These are phyloP conservation scores for Enteromius treurensis DNA, from an alignment of 2,797 vertebrate genomes.

Conservation along the genomic window DNA sequence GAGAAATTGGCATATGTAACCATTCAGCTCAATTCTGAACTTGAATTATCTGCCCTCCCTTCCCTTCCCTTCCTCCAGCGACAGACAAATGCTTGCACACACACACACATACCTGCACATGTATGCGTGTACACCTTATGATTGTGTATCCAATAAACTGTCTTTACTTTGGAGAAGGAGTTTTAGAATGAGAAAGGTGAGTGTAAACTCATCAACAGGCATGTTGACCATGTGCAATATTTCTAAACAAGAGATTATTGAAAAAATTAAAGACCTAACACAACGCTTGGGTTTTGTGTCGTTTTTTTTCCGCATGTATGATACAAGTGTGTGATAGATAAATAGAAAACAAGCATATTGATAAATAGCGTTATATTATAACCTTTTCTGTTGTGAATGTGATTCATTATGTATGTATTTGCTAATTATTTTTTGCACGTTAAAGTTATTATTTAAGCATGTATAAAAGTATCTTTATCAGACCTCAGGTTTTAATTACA, in stretches of 20 bases:
- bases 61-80: conserved; percentile 16
- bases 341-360: neutral
- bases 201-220: conserved; percentile 82
- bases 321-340: neutral
- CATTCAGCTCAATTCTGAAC: neutral
- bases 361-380: neutral
- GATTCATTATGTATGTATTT: neutral
- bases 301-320: conserved; percentile 50
- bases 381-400: too few relatives aligned
- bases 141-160: conserved; percentile 82
- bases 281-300: conserved; percentile 61
- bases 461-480: neutral
- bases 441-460: neutral
- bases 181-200: conserved; percentile 78
- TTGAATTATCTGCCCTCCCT: conserved; percentile 31
- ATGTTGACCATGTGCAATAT: conserved; percentile 89
- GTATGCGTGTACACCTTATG: conserved; percentile 81
- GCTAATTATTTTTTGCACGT: neutral
- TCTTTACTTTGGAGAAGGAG: conserved; percentile 82
- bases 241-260: conserved; percentile 85
- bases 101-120: conserved; percentile 72
- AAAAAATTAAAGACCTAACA: conserved; percentile 86
- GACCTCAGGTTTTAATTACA: neutral
- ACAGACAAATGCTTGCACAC: conserved; percentile 70
- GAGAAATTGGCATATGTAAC: conserved; percentile 17